phyloP scores from a whole-genome alignment of 2,113 vertebrate species.

The Albula glossodonta region DNA sequence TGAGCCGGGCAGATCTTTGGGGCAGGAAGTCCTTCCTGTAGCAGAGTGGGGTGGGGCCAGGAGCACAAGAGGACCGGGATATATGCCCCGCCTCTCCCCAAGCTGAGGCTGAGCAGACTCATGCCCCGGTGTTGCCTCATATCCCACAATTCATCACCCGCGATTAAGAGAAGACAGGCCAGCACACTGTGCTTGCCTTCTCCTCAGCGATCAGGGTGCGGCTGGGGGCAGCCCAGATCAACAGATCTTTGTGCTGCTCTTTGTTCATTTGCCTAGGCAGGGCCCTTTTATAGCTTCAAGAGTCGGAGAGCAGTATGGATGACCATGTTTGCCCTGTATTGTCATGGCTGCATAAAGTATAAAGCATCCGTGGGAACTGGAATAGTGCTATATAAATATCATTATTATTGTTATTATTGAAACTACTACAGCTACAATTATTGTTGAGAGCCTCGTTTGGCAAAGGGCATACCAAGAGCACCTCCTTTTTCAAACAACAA shows the following conservation, averaged over 20 bases:
- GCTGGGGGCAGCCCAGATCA: not conserved
- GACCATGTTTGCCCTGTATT: not conserved
- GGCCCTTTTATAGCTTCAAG: not conserved
- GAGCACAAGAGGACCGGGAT: not conserved
- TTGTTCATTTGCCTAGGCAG: not conserved
- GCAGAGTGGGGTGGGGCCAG: slow-evolving; percentile 29
- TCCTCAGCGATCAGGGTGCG: not conserved
- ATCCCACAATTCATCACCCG: not conserved
- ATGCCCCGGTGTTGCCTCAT: not conserved
- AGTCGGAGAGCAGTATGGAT: not conserved
- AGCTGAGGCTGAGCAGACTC: not conserved
- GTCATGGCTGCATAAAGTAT: no score
- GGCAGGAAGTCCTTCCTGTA: slow-evolving; percentile 57
- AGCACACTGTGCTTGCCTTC: not conserved
- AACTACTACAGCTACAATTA: no score
- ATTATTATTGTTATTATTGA: no score
- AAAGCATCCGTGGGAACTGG: not conserved
- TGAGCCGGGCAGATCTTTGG: slow-evolving; percentile 27
- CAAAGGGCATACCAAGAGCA: not conserved
- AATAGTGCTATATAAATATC: not conserved
- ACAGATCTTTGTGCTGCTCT: not conserved
- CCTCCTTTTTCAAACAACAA: no score
- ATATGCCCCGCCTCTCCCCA: not conserved
- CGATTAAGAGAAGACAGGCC: not conserved
- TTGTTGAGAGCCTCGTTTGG: not conserved